Base-by-base conservation (phyloP, 2,888 invertebrate genomes). In the Acleris sparsana region DNA sequence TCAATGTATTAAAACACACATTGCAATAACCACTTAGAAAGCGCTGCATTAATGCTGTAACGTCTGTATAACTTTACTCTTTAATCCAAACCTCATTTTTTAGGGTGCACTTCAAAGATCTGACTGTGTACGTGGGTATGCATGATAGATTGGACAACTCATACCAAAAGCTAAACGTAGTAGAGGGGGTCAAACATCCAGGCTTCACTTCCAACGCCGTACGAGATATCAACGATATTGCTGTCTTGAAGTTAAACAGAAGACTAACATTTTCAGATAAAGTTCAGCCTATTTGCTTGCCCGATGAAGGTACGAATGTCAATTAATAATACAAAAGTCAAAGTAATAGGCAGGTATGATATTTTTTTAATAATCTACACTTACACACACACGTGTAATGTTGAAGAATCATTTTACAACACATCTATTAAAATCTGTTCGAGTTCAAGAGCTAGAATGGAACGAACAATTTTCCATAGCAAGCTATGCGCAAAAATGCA, bases 141-240 rank as follows among this genome's bases (percentile, higher is more conserved):
- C 93, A 94, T 71, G 93, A 94, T 70, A 86, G 93, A 0, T 71
- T 91, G 60, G 86, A 89, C 20, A 73, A 74, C 3, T 57, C 83
- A 0, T 87, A 82, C 63, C 77, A 79, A 1, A 79, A 83, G 0
- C 62, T 85, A 17, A 79, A 73, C 1, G 73, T 93, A 0, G 68
- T 72, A 2, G 76, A 86, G 11, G 85, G 89, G 1, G 78, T 92
- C 16, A 87, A 93, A 65, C 94, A 94, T 70, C 89, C 91, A 0
- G 74, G 80, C 16, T 94, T 94, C 73, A 90, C 91, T 1, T 93
- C 93, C 0, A 93, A 94, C 67, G 89, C 91, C 13, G 86, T 93
- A 0, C 84, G 94, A 63, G 94, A 94, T 61, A 92, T 93, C 53
- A 94, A 94, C 67, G 94, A 94, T 71, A 93, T 94, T 20, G 94